Conservation (phyloP, 1,140 invertebrate species). For the Drosophila orena region DNA sequence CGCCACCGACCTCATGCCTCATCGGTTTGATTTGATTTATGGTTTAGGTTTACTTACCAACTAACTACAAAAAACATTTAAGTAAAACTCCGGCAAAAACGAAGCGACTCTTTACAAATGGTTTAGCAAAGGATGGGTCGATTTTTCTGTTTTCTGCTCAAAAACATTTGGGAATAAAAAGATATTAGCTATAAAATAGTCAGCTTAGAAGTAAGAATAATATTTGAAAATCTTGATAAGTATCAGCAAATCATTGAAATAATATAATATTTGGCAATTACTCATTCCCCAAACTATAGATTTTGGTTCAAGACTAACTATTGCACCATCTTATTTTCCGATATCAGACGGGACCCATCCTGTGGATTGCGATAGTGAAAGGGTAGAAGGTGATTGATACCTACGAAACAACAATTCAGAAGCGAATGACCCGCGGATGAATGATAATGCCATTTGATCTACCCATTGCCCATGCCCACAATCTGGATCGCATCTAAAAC, state of each 20-base stretch:
- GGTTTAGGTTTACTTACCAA: conserved; percentile 30
- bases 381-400: conserved; percentile 32
- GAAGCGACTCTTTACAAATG: conserved; percentile 40
- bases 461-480: conserved; percentile 59
- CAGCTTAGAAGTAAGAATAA: no score
- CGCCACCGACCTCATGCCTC: conserved; percentile 16
- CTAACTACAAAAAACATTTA: conserved; percentile 47
- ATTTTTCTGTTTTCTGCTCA: neutral
- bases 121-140: conserved; percentile 11
- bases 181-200: no score
- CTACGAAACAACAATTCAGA: conserved; percentile 47
- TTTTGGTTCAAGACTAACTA: neutral
- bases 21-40: conserved; percentile 11
- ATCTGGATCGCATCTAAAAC: conserved; percentile 55
- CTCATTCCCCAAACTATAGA: neutral
- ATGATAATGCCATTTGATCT: conserved; percentile 33
- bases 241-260: neutral
- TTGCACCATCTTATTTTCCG: neutral
- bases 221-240: no score
- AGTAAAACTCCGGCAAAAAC: conserved; percentile 27
- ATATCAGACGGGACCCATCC: conserved; percentile 14
- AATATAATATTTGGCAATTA: neutral
- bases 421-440: conserved; percentile 24
- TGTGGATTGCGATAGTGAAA: neutral
- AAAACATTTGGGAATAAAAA: neutral